Evolutionary conservation across 1,140 invertebrate species (phyloP), one percentile per base, ranked within the genome.

Genomic region (Arctopsyche grandis): DNA sequence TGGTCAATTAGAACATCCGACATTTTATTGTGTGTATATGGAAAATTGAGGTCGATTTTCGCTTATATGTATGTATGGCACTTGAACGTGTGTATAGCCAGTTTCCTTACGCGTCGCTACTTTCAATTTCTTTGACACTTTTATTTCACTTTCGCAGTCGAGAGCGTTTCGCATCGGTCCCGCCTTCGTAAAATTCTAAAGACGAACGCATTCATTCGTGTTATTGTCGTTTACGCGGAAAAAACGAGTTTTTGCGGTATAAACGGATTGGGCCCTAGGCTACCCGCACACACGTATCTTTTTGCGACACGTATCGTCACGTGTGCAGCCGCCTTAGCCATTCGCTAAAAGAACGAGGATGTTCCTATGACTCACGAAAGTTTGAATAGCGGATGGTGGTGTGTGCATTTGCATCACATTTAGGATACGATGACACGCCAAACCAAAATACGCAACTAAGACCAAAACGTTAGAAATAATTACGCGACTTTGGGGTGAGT

Each of bases 371-470:
- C 19, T 66, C 63, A 66, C 22, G 48, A 52, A 29, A 26, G 63
- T 66, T 21, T 66, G 24, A 66, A 66, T 52, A 52, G 48, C 48
- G 63, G 12, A 38, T 38, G 29, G 29, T 38, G 29, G 29, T 38
- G 29, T 38, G 29, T 29, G 10, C 63, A 66, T 66, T 66, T 66
- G 63, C 63, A 66, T 66, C 22, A 22, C 12, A 22, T 66, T 66
- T 26, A 66, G 63, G 63, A 66, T 66, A 22, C 63, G 56, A 60
- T 60, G 56, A 60, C 16, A 19, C 56, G 56, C 56, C n/a, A 60
- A 60, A 19, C 56, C n/a, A 60, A 60, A 60, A 60, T 60, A 60
- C 56, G 16, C 56, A n/a, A 52, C 48, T 10, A 52, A 52, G 4
- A 19, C 48, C 48, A 52, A 52, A n/a, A 19, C 48, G 29, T 38